phyloP scores from a whole-genome alignment of 2,888 invertebrate genomes.

The Cecidostiba fungosa region DNA sequence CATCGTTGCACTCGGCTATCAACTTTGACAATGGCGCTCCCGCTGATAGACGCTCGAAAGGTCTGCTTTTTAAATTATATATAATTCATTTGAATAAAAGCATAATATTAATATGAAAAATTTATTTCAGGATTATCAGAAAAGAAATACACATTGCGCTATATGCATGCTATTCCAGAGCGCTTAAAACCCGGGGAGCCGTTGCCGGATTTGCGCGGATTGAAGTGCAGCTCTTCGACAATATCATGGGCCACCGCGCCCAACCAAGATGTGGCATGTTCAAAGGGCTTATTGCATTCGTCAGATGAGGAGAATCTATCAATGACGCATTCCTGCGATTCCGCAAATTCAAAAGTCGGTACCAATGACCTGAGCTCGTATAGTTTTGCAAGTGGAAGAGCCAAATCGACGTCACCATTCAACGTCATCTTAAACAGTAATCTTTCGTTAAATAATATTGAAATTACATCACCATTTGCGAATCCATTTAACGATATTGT shows the following conservation, averaged over 20 bases:
- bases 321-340: conserved; percentile 54
- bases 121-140: conserved; percentile 67
- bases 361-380: conserved; percentile 31
- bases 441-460: conserved; percentile 64
- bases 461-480: conserved; percentile 64
- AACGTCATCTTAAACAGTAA: conserved; percentile 39
- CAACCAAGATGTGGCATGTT: conserved; percentile 74
- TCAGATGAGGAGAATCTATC: conserved; percentile 73
- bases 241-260: conserved; percentile 76
- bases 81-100: neutral
- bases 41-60: conserved; percentile 59
- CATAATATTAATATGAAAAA: conserved; percentile 9
- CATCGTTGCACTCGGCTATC: conserved; percentile 76
- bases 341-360: conserved; percentile 43
- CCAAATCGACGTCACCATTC: conserved; percentile 33
- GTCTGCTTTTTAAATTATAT: neutral
- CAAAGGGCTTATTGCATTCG: conserved; percentile 73
- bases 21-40: conserved; percentile 69
- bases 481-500: conserved; percentile 74
- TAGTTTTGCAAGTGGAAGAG: conserved; percentile 19
- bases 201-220: conserved; percentile 67
- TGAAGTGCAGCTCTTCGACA: conserved; percentile 73
- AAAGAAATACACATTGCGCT: conserved; percentile 76
- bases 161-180: conserved; percentile 75
- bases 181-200: conserved; percentile 70